These are phyloP conservation scores for Entomyzon cyanotis DNA, from an alignment of 2,113 vertebrate genomes.

Conservation along the genomic window DNA sequence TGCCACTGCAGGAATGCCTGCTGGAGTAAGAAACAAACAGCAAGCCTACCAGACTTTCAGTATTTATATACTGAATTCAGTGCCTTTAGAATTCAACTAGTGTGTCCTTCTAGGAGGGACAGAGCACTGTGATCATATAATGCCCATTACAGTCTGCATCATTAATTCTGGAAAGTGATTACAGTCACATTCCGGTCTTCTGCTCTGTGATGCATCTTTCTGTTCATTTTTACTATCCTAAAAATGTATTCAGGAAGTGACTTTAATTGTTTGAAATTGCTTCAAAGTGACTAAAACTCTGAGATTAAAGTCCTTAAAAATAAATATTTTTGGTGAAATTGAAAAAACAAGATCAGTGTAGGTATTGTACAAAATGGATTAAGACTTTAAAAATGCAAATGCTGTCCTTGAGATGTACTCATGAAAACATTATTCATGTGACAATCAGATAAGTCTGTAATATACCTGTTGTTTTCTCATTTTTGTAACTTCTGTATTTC, in stretches of 20 bases:
- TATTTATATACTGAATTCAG: not conserved
- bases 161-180: not conserved
- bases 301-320: not conserved
- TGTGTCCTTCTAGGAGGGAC: not conserved
- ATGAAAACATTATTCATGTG: not conserved
- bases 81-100: not conserved
- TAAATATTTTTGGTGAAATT: not conserved
- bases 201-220: not conserved
- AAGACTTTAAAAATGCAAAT: not conserved
- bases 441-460: not conserved
- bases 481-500: not conserved
- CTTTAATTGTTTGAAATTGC: not conserved
- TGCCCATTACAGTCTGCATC: not conserved
- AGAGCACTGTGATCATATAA: rapidly evolving
- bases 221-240: not conserved
- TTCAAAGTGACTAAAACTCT: not conserved
- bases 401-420: not conserved
- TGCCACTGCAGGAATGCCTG: not conserved
- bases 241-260: not conserved
- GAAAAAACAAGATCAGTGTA: not conserved
- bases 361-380: not conserved
- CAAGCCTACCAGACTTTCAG: not conserved
- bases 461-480: not conserved
- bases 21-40: not conserved
- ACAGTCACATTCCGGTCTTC: not conserved